Base-by-base conservation (phyloP, 2,797 vertebrate species). In the Margarornis squamiger region DNA sequence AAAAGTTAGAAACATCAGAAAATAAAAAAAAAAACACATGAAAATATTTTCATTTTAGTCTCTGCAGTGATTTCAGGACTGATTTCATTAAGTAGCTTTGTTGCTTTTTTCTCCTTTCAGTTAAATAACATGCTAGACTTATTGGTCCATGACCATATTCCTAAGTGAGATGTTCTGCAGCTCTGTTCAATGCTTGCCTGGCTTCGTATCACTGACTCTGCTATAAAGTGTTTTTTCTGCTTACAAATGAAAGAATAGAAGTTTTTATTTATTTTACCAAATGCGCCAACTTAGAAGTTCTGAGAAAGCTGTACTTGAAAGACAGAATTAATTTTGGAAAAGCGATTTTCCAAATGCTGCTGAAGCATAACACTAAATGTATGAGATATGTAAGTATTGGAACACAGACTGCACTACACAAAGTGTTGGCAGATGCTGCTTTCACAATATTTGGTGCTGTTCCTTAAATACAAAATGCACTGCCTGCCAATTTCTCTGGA, bases 1-100 rank as follows among this genome's bases (percentile, higher is more conserved):
- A 17, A 54, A 3, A 2, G 9, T 20, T 23, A 4, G 0, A 34
- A 57, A 26, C 0, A 21, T 19, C 6, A 29, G 17, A n/a, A 58
- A 73, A 83, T 30, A 3, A 38, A 45, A 9, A 36, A 45, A 9
- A 4, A 13, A 5, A 6, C 8, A 41, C 6, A 7, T 52, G 2
- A 36, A 79, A 84, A 66, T 38, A 34, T 12, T 70, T 86, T 81
- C 3, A 6, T 36, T 46, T 81, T 62, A 10, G 3, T 66, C 4
- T 86, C 15, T 77, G 14, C 4, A 52, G 24, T 39, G 4, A 52
- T 34, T 92, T 71, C 24, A 22, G 8, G 36, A 57, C 5, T 27
- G 43, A 36, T 59, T 65, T 77, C 8, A 57, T 78, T 79, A 51
- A 45, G 12, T 34, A 38, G 7, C 18, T 68, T 39, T 14, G 6